These are phyloP conservation scores for Laticauda laticaudata DNA, from an alignment of 2,113 vertebrate genomes.

Conservation along the genomic window DNA sequence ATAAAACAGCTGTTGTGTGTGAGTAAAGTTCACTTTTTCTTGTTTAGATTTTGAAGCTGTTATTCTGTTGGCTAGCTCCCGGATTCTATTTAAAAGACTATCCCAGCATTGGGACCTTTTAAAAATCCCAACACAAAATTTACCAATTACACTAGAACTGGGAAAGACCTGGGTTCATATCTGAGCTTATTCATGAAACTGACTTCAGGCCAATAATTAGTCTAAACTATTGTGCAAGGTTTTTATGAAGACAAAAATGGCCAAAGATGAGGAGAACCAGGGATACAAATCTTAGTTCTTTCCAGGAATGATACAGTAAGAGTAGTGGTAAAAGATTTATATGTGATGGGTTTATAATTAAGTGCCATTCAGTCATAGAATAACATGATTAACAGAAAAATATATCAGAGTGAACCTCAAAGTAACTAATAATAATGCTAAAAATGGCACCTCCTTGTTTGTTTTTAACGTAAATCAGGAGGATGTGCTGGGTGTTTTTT, in stretches of 20 bases:
- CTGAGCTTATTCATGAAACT: background rate
- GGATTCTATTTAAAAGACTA: conserved; percentile 74
- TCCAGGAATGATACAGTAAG: background rate
- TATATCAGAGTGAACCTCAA: background rate
- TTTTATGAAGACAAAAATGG: background rate
- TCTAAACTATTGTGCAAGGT: background rate
- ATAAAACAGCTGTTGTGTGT: conserved; percentile 74
- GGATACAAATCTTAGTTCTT: background rate
- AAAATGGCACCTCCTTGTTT: background rate
- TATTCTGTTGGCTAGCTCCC: conserved; percentile 70
- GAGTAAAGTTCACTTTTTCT: conserved; percentile 74
- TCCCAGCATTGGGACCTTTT: conserved; percentile 67
- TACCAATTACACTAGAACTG: background rate
- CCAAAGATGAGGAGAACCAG: background rate
- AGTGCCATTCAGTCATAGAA: background rate
- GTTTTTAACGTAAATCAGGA: background rate
- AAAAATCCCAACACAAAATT: background rate
- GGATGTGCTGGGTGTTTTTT: background rate
- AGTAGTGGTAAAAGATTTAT: background rate
- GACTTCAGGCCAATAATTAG: background rate
- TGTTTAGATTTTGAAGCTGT: conserved; percentile 74
- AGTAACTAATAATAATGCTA: background rate
- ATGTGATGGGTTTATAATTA: background rate
- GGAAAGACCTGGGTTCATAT: background rate
- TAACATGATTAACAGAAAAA: background rate